Percentiles rank a stretch among this genome's conserved stretches.
phyloP scores from a whole-genome alignment of 2,113 vertebrate genomes.

The Genyomyrus donnyi region DNA sequence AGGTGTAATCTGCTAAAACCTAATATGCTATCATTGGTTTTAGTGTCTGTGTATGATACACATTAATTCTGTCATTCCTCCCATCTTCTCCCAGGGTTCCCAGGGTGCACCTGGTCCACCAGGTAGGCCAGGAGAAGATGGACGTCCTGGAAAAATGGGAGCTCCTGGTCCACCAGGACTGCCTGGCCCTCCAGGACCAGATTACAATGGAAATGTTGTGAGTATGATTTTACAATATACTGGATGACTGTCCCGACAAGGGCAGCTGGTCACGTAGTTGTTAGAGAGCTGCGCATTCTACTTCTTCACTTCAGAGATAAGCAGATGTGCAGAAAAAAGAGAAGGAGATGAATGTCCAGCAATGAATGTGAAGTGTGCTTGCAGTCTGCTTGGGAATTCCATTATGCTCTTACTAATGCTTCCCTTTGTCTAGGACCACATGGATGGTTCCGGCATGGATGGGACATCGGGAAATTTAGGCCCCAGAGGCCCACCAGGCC shows the following conservation, averaged over 20 bases:
- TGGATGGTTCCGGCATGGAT: constrained; percentile 56
- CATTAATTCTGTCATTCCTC: not conserved
- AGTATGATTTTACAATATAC: constrained; percentile 47
- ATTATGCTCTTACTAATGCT: not conserved
- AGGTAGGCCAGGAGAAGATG: constrained; percentile 61
- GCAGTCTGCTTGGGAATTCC: not conserved
- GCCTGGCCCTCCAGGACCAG: constrained; percentile 64
- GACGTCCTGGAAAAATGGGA: constrained; percentile 77
- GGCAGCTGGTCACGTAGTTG: not conserved
- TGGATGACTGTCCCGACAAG: not conserved
- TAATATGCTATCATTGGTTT: not conserved
- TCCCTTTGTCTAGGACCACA: constrained; percentile 48
- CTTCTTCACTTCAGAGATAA: not conserved
- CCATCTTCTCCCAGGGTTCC: constrained; percentile 55
- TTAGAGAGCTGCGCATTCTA: not conserved
- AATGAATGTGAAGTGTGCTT: not conserved
- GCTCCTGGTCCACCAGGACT: constrained; percentile 72
- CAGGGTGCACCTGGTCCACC: constrained; percentile 59
- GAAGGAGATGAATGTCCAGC: not conserved
- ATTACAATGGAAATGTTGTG: constrained; percentile 60
- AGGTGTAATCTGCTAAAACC: not conserved
- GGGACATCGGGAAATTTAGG: constrained; percentile 33
- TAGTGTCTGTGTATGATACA: not conserved
- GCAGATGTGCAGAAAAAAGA: not conserved
- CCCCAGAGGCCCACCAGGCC: constrained; percentile 54